Evolutionary conservation across 2,113 vertebrate species (phyloP).

Genomic region (Salvelinus alpinus): DNA sequence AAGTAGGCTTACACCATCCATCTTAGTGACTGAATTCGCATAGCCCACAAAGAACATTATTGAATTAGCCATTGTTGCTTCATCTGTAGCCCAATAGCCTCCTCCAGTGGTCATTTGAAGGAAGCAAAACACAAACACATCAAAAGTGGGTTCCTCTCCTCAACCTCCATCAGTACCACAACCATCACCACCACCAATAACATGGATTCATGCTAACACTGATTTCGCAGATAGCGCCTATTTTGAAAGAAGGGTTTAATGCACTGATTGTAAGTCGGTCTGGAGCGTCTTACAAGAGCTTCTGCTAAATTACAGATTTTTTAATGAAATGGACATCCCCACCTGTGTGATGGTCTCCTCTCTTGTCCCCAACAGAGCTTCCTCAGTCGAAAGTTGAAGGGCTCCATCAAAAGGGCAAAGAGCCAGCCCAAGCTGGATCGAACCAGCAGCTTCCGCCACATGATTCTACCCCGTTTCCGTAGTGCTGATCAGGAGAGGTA

Average conservation of each 20-base stretch:
- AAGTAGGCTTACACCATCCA: not conserved
- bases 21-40: not conserved
- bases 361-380: conserved; percentile 76
- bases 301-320: too few species aligned
- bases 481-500: conserved; percentile 92
- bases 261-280: too few species aligned
- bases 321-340: too few species aligned
- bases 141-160: too few species aligned
- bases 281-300: too few species aligned
- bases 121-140: not conserved
- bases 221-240: not conserved
- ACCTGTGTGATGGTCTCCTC: too few species aligned
- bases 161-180: too few species aligned
- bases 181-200: not conserved
- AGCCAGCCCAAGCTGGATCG: conserved; percentile 94
- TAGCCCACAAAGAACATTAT: not conserved
- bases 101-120: conserved; percentile 26
- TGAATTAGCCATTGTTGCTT: not conserved
- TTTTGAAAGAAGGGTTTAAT: too few species aligned
- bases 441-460: conserved; percentile 92
- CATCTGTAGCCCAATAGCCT: conserved; percentile 10
- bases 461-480: conserved; percentile 90
- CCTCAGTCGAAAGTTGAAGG: conserved; percentile 89
- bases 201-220: not conserved
- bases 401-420: conserved; percentile 93